Evolutionary conservation across 1,140 invertebrate species (phyloP).

Genomic region (Bactericera cockerelli): DNA sequence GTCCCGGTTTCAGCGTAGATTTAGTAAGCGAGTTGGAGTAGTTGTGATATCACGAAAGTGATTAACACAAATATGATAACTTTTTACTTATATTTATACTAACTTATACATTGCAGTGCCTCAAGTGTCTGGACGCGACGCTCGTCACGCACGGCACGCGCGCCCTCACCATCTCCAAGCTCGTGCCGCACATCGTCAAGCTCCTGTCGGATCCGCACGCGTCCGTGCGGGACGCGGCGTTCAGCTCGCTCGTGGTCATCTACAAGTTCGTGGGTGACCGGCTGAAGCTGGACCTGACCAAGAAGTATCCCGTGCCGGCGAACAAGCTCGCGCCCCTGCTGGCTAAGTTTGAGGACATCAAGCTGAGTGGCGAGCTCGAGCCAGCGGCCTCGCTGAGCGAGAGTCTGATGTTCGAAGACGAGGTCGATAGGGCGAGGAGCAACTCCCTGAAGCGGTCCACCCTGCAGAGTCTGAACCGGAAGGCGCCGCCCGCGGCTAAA

Average conservation of each 20-base stretch:
- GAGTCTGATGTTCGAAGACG: slow-evolving; percentile 15
- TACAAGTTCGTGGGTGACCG: slow-evolving; percentile 88
- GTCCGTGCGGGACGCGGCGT: slow-evolving; percentile 71
- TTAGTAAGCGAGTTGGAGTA: too few relatives aligned
- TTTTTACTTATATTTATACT: too few relatives aligned
- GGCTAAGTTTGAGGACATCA: slow-evolving; percentile 75
- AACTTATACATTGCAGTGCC: too few relatives aligned
- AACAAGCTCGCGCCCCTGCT: slow-evolving; percentile 61
- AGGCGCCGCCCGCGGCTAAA: too few relatives aligned
- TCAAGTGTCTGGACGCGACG: not conserved
- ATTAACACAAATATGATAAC: too few relatives aligned
- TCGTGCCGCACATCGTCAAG: slow-evolving; percentile 67
- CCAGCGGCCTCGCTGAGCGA: slow-evolving; percentile 42
- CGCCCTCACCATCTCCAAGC: slow-evolving; percentile 58
- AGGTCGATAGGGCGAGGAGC: slow-evolving; percentile 3
- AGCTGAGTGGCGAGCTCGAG: slow-evolving; percentile 57
- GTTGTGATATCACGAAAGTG: too few relatives aligned
- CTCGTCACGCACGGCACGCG: slow-evolving; percentile 58
- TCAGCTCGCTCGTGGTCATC: slow-evolving; percentile 71
- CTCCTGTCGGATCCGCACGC: slow-evolving; percentile 77
- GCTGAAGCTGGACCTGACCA: slow-evolving; percentile 62
- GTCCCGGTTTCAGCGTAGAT: too few relatives aligned
- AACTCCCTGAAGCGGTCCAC: not conserved
- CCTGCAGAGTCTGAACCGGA: not conserved
- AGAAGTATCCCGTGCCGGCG: slow-evolving; percentile 61